A percentile compares a stretch with the other conserved stretches of the same genome.
These are phyloP conservation scores for Brachionichthys hirsutus DNA, from an alignment of 2,113 vertebrate genomes.

Conservation along the genomic window DNA sequence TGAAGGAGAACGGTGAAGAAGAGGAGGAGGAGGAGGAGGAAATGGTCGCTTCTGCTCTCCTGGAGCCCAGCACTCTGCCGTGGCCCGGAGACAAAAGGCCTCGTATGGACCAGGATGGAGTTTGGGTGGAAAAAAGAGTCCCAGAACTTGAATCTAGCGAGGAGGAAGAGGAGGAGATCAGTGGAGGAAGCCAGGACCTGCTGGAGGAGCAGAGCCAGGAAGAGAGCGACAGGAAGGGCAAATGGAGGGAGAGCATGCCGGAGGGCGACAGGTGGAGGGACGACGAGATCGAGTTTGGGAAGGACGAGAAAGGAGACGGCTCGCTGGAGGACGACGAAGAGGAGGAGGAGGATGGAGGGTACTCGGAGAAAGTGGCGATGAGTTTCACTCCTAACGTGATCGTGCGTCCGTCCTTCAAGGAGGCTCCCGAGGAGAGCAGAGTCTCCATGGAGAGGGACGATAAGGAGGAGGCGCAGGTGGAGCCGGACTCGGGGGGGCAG, in stretches of 20 bases:
- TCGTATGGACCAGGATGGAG: background rate
- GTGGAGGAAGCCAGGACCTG: conserved; percentile 42
- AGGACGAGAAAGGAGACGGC: conserved; percentile 15
- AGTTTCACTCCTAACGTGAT: conserved; percentile 75
- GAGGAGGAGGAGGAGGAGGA: conserved; percentile 12
- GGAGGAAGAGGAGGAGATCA: conserved; percentile 19
- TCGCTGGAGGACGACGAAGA: conserved; percentile 58
- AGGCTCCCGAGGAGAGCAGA: conserved; percentile 32
- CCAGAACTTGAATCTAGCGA: conserved; percentile 14
- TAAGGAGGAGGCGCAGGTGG: background rate
- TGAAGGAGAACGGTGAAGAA: background rate
- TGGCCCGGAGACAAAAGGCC: conserved; percentile 49
- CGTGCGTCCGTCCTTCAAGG: conserved; percentile 32
- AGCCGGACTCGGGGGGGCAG: conserved; percentile 14
- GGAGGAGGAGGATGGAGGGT: conserved; percentile 43
- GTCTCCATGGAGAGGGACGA: conserved; percentile 11
- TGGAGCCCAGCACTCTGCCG: conserved; percentile 59
- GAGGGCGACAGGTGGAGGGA: conserved; percentile 69
- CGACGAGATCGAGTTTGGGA: conserved; percentile 17
- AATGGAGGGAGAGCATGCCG: conserved; percentile 74
- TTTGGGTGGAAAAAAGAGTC: conserved; percentile 20
- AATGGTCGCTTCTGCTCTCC: conserved; percentile 20
- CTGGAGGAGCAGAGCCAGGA: conserved; percentile 23
- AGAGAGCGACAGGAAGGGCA: conserved; percentile 19
- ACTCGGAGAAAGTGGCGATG: conserved; percentile 47